Evolutionary conservation across 2,888 invertebrate species (phyloP).

Genomic region (Marasmarcha lunaedactyla): DNA sequence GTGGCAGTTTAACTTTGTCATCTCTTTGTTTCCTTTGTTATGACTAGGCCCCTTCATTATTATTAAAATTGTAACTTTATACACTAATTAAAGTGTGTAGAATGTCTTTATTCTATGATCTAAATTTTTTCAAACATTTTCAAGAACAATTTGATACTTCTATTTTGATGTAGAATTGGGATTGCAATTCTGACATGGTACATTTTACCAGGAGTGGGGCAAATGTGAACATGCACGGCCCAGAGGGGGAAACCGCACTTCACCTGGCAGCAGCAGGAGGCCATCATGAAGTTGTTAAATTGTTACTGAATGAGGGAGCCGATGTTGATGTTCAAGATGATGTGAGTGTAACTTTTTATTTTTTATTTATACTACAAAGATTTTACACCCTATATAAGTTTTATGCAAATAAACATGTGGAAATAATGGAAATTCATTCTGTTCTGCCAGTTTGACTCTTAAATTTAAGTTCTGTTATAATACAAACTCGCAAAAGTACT

Average conservation of each 20-base stretch:
- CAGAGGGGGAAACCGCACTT: slow-evolving; percentile 84
- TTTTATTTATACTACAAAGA: not conserved
- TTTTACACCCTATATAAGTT: not conserved
- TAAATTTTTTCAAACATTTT: too few relatives aligned
- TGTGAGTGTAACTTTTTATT: slow-evolving; percentile 57
- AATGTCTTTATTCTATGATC: not conserved
- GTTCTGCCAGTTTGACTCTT: too few relatives aligned
- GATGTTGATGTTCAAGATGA: slow-evolving; percentile 86
- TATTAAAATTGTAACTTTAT: slow-evolving; percentile 2
- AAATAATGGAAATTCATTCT: too few relatives aligned
- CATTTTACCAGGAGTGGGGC: slow-evolving; percentile 76
- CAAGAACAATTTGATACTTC: too few relatives aligned
- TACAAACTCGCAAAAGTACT: not conserved
- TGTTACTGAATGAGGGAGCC: slow-evolving; percentile 82
- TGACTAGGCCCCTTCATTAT: slow-evolving; percentile 20
- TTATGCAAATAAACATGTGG: too few relatives aligned
- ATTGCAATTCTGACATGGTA: too few relatives aligned
- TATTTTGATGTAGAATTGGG: too few relatives aligned
- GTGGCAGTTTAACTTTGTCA: slow-evolving; percentile 8
- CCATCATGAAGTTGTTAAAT: slow-evolving; percentile 88
- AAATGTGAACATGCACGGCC: slow-evolving; percentile 79
- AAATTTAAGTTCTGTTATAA: too few relatives aligned
- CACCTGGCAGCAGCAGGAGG: slow-evolving; percentile 88
- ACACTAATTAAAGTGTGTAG: not conserved
- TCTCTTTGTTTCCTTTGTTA: slow-evolving; percentile 28